These are phyloP conservation scores for Aspidoscelis tigris DNA, from an alignment of 2,113 vertebrate genomes.

Conservation along the genomic window DNA sequence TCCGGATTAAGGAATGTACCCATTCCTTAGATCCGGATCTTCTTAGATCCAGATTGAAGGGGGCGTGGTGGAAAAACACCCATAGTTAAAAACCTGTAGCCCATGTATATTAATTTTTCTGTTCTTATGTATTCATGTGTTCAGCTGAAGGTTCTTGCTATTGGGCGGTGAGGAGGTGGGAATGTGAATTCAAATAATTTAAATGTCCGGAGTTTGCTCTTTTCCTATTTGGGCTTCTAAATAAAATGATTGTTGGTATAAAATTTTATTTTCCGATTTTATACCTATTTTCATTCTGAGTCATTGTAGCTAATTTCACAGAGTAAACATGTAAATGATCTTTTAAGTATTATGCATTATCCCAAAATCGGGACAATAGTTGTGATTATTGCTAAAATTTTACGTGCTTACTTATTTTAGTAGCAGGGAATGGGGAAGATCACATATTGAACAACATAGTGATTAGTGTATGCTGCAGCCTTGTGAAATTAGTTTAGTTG, in stretches of 20 bases:
- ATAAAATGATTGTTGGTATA: not conserved
- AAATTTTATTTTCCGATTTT: not conserved
- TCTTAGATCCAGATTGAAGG: too few species aligned
- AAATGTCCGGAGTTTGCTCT: not conserved
- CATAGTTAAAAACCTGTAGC: too few species aligned
- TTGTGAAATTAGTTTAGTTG: not conserved
- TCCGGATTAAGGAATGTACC: too few species aligned
- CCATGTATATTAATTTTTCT: not conserved
- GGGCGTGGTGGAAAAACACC: too few species aligned
- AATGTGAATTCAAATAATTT: not conserved
- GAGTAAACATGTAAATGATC: not conserved
- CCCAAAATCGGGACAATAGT: not conserved
- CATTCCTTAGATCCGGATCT: too few species aligned
- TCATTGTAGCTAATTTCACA: not conserved
- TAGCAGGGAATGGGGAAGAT: not conserved
- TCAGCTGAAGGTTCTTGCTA: not conserved
- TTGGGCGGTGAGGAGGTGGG: too few species aligned
- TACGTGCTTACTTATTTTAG: not conserved
- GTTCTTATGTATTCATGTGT: not conserved
- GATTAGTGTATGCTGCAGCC: not conserved
- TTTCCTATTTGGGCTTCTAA: not conserved
- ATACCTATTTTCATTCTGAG: not conserved
- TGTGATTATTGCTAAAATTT: not conserved
- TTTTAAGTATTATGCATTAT: not conserved
- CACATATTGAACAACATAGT: not conserved